Conservation (phyloP, 2,113 vertebrate genomes). For the Saguinus imperator region DNA sequence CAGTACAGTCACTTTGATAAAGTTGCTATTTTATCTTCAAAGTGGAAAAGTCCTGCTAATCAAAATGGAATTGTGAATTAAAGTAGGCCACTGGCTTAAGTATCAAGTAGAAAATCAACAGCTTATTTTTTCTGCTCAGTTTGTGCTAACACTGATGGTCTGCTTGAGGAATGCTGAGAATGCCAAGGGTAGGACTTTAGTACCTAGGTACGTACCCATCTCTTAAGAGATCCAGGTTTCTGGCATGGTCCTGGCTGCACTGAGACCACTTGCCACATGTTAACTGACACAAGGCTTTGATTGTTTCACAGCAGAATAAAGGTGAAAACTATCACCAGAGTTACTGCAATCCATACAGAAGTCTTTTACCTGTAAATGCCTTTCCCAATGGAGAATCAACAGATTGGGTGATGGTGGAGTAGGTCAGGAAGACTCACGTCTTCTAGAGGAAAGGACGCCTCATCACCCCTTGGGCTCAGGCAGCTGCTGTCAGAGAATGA, state of each 20-base stretch:
- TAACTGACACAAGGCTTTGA: background rate
- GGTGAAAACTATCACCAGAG: background rate
- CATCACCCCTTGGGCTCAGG: background rate
- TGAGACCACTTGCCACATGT: background rate
- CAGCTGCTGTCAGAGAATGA: constrained; percentile 90
- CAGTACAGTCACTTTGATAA: background rate
- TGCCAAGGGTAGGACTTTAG: background rate
- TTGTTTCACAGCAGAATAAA: background rate
- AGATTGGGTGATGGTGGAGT: background rate
- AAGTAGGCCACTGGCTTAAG: constrained; percentile 25
- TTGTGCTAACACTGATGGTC: constrained; percentile 60
- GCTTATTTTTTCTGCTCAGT: background rate
- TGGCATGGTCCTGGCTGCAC: background rate
- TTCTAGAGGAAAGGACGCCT: background rate
- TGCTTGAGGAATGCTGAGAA: background rate
- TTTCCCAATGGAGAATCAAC: constrained; percentile 31
- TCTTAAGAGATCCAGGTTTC: background rate
- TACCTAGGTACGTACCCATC: background rate
- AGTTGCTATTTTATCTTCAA: constrained; percentile 29
- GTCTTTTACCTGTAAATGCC: constrained; percentile 66
- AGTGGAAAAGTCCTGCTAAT: constrained; percentile 56
- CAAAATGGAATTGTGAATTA: constrained; percentile 36
- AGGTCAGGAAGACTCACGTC: background rate
- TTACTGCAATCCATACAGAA: background rate
- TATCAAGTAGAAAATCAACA: constrained; percentile 28